These are phyloP conservation scores for Umimayanthus kanabou DNA, from an alignment of 92 coral and sea anemone genomes.

Conservation along the genomic window DNA sequence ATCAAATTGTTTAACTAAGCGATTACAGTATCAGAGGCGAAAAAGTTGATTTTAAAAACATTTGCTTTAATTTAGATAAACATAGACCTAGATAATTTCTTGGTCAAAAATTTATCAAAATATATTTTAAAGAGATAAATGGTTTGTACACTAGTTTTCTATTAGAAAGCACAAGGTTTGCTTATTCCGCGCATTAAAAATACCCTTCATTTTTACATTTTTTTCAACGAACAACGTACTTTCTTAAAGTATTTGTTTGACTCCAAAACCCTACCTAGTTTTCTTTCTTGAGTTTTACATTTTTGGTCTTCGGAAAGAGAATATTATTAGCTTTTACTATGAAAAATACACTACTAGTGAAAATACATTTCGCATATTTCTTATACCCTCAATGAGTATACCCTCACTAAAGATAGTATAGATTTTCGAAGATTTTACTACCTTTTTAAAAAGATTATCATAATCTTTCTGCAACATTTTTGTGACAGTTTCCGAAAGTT, in stretches of 20 bases:
- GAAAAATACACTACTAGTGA: too few species aligned
- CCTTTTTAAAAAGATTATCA: too few species aligned
- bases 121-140: too few species aligned
- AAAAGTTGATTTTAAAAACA: not conserved
- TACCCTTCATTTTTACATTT: too few species aligned
- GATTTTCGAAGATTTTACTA: too few species aligned
- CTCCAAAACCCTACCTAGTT: not conserved
- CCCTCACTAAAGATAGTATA: too few species aligned
- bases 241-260: not conserved
- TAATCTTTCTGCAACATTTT: not conserved
- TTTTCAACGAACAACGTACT: not conserved
- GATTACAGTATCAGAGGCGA: too few species aligned
- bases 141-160: not conserved
- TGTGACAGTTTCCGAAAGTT: not conserved
- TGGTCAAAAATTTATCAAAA: not conserved
- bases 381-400: too few species aligned
- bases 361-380: too few species aligned
- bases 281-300: not conserved
- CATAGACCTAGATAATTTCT: too few species aligned
- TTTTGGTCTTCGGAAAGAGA: not conserved
- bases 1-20: not conserved
- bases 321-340: too few species aligned
- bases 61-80: not conserved
- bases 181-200: not conserved
- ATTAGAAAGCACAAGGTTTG: too few species aligned